Conservation (phyloP, 1,140 invertebrate genomes). For the Pinna nobilis region DNA sequence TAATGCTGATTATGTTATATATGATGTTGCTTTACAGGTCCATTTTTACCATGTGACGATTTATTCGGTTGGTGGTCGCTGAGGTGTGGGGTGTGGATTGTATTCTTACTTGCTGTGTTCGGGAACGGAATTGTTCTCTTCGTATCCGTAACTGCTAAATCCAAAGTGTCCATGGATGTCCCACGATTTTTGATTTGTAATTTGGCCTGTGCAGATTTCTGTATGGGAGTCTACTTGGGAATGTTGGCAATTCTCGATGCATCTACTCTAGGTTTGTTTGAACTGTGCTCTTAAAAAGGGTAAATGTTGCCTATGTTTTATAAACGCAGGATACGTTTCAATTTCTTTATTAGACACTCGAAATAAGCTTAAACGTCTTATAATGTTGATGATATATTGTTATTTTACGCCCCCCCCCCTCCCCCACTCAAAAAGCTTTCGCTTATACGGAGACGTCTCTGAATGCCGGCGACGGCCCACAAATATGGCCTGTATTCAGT, state of each 20-base stretch:
- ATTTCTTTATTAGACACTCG: too few relatives aligned
- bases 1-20: background rate
- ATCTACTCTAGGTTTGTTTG: conserved; percentile 68
- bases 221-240: conserved; percentile 70
- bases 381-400: too few relatives aligned
- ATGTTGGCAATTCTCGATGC: conserved; percentile 71
- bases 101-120: conserved; percentile 93
- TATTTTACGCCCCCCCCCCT: too few relatives aligned
- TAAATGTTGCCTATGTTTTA: too few relatives aligned
- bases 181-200: conserved; percentile 98
- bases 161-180: conserved; percentile 90
- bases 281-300: too few relatives aligned
- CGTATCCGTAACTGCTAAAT: conserved; percentile 92
- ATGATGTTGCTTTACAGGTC: conserved; percentile 79
- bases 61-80: conserved; percentile 99
- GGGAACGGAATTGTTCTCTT: conserved; percentile 98
- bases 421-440: too few relatives aligned
- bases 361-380: too few relatives aligned
- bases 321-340: too few relatives aligned
- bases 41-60: conserved; percentile 96
- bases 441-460: too few relatives aligned
- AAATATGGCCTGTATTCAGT: too few relatives aligned
- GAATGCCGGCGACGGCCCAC: too few relatives aligned
- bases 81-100: conserved; percentile 96
- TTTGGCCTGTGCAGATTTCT: conserved; percentile 89